Evolutionary conservation across 2,797 vertebrate species (phyloP), one percentile per base, ranked within the genome.

Genomic region (Coranthus polyacanthus): DNA sequence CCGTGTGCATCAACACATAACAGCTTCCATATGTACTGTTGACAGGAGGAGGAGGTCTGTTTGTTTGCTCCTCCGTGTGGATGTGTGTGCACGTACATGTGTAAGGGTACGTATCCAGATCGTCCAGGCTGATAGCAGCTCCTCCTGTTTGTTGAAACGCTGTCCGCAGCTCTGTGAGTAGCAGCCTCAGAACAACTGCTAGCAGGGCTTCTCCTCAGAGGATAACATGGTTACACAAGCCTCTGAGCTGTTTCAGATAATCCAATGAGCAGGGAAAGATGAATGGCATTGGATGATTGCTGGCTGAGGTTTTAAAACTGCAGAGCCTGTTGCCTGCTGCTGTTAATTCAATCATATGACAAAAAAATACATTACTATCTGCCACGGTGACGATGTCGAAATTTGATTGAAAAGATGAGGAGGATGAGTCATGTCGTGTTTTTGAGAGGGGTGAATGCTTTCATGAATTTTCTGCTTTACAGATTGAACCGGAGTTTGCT

Each of bases 201-300:
- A 62, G 68, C 71, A 22, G 57, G 55, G 75, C 72, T 73, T 78
- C 72, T 87, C 79, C 83, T 83, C 65, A 38, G 78, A 72, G 72
- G 66, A 65, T 79, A 85, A 89, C 74, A 8, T 13, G 51, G 82
- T 89, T 88, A 87, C 69, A 71, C 72, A 41, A 78, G 82, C 81
- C 73, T 13, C 17, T 61, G 73, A 87, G 81, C 79, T 73, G 77
- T 72, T 85, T 81, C 79, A 51, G 39, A 63, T 91, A 86, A 91
- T 89, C 81, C 71, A 86, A 87, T 85, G 70, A 88, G 61, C 5
- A 12, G 60, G 68, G 7, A 26, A 45, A 85, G 88, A 85, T 74
- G 71, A 86, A 85, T 69, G 83, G 51, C 73, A 60, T 10, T 18
- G 67, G 37, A 50, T 51, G 69, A 66, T 78, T 49, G 66, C 70